These are phyloP conservation scores for Zaprionus vittiger DNA, from an alignment of 1,140 invertebrate species.

Conservation along the genomic window DNA sequence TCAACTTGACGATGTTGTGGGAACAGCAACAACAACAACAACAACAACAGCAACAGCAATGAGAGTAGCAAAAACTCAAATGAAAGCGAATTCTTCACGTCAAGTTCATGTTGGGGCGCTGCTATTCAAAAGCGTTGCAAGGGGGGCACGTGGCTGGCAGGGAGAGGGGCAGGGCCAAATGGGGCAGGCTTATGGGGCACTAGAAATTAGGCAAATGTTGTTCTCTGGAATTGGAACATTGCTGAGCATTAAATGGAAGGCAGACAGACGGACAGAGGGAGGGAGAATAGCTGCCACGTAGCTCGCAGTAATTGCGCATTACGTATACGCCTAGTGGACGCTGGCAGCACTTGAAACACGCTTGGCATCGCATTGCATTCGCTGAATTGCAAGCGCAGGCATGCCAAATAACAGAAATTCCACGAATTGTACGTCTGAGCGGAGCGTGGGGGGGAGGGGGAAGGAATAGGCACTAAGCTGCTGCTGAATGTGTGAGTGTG, in stretches of 20 bases:
- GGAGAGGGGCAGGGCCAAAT: slow-evolving; percentile 1
- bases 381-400: neutral
- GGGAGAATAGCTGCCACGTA: neutral
- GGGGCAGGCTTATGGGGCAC: neutral
- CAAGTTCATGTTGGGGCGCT: slow-evolving; percentile 22
- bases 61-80: slow-evolving; percentile 1
- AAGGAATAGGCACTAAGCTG: no score
- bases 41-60: no score
- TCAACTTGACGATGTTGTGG: slow-evolving; percentile 49
- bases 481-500: no score
- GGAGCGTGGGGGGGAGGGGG: no score
- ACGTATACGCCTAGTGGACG: slow-evolving; percentile 22
- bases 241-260: slow-evolving; percentile 61
- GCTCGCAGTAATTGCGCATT: slow-evolving; percentile 19
- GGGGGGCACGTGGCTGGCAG: neutral
- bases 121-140: slow-evolving; percentile 8
- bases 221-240: slow-evolving; percentile 52
- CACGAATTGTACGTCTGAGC: no score
- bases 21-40: neutral
- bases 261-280: slow-evolving; percentile 1
- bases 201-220: slow-evolving; percentile 65
- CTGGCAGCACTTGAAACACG: slow-evolving; percentile 4
- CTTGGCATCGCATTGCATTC: neutral
- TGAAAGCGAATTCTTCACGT: slow-evolving; percentile 25
- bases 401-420: neutral